Conservation (phyloP, 1,140 invertebrate species). For the Trichogramma pretiosum region DNA sequence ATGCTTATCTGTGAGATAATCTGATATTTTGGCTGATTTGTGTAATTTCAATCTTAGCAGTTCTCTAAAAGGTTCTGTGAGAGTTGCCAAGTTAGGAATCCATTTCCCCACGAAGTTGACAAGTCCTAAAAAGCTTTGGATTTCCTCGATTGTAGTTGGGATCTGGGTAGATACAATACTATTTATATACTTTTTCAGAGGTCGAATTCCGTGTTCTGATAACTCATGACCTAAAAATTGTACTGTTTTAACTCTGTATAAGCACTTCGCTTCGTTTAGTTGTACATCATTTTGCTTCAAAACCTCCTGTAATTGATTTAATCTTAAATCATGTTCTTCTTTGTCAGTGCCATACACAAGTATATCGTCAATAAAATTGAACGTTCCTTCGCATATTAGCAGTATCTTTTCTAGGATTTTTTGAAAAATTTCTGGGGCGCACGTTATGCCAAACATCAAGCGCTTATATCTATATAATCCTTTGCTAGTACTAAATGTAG, state of each 20-base stretch:
- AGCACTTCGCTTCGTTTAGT: constrained; percentile 5
- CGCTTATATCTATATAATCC: constrained; percentile 25
- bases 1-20: constrained; percentile 16
- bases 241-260: constrained; percentile 20
- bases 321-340: neutral
- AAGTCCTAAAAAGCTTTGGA: constrained; percentile 31
- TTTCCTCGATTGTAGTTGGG: constrained; percentile 24
- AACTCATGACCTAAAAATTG: constrained; percentile 27
- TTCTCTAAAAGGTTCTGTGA: constrained; percentile 24
- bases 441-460: constrained; percentile 22
- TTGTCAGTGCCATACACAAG: neutral
- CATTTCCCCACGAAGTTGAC: constrained; percentile 28
- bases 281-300: neutral
- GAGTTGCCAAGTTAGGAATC: constrained; percentile 26
- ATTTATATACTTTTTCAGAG: constrained; percentile 21
- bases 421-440: constrained; percentile 24
- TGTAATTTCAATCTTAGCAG: too few relatives aligned
- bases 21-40: too few relatives aligned
- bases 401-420: constrained; percentile 20
- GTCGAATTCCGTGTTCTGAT: constrained; percentile 20
- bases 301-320: neutral
- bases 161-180: constrained; percentile 17
- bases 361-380: constrained; percentile 6
- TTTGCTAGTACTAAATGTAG: constrained; percentile 23
- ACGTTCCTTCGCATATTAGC: neutral